Evolutionary conservation across 37 sponge, comb jelly and placozoan species (phyloP).

Genomic region (Crambe crambe): DNA sequence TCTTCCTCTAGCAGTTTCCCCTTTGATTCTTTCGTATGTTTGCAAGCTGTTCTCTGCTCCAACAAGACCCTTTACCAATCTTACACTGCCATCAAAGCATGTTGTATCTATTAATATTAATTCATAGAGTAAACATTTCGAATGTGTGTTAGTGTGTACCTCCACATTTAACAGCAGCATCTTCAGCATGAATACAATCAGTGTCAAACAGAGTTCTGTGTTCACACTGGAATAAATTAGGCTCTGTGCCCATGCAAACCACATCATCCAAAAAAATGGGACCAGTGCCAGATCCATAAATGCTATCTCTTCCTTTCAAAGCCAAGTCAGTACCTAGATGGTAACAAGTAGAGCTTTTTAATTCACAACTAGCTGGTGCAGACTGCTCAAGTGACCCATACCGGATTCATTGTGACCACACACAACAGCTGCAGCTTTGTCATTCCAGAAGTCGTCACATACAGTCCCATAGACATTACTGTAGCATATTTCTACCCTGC

Average conservation of each 20-base stretch:
- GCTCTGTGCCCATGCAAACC: constrained; percentile 3
- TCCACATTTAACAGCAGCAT: constrained; percentile 56
- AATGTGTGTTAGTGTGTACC: not conserved
- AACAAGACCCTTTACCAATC: not conserved
- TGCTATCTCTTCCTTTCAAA: not conserved
- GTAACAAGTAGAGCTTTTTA: no score
- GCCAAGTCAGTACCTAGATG: not conserved
- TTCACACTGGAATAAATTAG: constrained; percentile 8
- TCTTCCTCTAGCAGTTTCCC: constrained; percentile 13
- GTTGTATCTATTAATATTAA: not conserved
- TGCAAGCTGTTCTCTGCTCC: not conserved
- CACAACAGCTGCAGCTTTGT: constrained; percentile 42
- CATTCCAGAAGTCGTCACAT: constrained; percentile 31
- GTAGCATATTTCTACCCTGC: constrained; percentile 36
- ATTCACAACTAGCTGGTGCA: no score
- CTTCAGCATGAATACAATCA: constrained; percentile 49
- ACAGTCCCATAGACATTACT: constrained; percentile 31
- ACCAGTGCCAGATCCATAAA: constrained; percentile 20
- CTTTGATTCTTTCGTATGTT: not conserved
- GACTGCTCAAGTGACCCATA: not conserved
- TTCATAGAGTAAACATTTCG: not conserved
- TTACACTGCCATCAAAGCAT: not conserved
- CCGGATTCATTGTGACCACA: constrained; percentile 9
- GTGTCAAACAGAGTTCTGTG: not conserved
- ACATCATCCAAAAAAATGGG: constrained; percentile 28